These are phyloP conservation scores for Cladopsammia gracilis DNA, from an alignment of 64 coral and sea anemone species.

Conservation along the genomic window DNA sequence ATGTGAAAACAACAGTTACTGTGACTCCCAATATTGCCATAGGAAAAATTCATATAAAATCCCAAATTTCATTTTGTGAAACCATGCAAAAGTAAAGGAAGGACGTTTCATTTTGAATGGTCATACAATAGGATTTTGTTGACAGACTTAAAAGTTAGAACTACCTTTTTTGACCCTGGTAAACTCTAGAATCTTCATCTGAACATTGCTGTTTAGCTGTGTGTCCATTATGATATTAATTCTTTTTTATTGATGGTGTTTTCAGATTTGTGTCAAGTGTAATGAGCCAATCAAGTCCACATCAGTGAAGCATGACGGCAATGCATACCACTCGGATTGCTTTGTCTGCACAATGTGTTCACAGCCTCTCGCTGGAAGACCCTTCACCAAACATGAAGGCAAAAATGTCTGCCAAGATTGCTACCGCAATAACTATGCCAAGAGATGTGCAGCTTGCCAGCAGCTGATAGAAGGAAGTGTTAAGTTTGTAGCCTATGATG, in stretches of 20 bases:
- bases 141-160: too few species aligned
- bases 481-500: constrained; percentile 96
- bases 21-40: too few species aligned
- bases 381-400: constrained; percentile 93
- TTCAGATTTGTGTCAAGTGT: constrained; percentile 85
- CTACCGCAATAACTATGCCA: constrained; percentile 89
- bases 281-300: constrained; percentile 85
- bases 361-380: constrained; percentile 89
- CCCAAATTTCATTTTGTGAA: too few species aligned
- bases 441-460: constrained; percentile 83
- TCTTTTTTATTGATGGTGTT: not conserved
- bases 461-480: constrained; percentile 94
- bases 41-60: too few species aligned
- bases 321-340: constrained; percentile 90
- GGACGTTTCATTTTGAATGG: too few species aligned
- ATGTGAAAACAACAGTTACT: too few species aligned
- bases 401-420: constrained; percentile 91
- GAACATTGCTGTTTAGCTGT: too few species aligned
- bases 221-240: not conserved
- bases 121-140: too few species aligned
- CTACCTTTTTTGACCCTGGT: too few species aligned
- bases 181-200: too few species aligned
- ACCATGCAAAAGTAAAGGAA: too few species aligned
- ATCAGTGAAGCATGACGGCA: constrained; percentile 88
- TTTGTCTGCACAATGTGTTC: constrained; percentile 82